These are phyloP conservation scores for Puffinus mauretanicus DNA, from an alignment of 2,113 vertebrate species.

Conservation along the genomic window DNA sequence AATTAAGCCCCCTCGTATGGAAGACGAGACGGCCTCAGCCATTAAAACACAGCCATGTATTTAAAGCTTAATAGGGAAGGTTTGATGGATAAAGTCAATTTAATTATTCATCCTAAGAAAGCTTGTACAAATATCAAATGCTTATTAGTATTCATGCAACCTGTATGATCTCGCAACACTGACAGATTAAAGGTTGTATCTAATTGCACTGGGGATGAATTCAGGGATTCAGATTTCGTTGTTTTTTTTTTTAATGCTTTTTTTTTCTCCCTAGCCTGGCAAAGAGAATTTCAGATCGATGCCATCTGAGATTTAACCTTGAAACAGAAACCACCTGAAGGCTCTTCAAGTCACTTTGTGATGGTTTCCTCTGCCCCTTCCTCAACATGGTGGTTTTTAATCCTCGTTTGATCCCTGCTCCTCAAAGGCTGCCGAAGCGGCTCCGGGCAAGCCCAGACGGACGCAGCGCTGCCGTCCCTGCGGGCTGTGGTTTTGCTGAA, in stretches of 20 bases:
- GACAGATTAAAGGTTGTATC: background rate
- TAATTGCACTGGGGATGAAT: background rate
- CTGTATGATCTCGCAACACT: background rate
- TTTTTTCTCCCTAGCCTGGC: background rate
- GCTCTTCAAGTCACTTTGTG: background rate
- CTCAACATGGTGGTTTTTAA: background rate
- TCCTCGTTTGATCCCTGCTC: background rate
- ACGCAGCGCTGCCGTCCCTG: background rate
- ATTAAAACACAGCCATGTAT: background rate
- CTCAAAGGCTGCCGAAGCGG: background rate
- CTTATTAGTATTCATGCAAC: conserved; percentile 6
- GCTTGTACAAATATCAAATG: conserved; percentile 34
- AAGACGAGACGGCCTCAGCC: background rate
- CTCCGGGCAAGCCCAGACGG: background rate
- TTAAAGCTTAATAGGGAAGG: background rate
- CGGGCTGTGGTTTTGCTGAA: background rate
- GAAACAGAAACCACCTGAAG: background rate
- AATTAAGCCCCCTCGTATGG: background rate
- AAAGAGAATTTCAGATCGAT: background rate
- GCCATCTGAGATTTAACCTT: background rate
- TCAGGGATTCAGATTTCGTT: background rate
- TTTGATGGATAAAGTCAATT: conserved; percentile 41
- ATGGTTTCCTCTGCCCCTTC: background rate
- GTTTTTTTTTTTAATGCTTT: background rate
- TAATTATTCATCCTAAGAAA: conserved; percentile 44